Percentiles rank a stretch among this genome's conserved stretches.
Evolutionary conservation across 2,113 vertebrate species (phyloP).

Genomic region (Lepus timidus): DNA sequence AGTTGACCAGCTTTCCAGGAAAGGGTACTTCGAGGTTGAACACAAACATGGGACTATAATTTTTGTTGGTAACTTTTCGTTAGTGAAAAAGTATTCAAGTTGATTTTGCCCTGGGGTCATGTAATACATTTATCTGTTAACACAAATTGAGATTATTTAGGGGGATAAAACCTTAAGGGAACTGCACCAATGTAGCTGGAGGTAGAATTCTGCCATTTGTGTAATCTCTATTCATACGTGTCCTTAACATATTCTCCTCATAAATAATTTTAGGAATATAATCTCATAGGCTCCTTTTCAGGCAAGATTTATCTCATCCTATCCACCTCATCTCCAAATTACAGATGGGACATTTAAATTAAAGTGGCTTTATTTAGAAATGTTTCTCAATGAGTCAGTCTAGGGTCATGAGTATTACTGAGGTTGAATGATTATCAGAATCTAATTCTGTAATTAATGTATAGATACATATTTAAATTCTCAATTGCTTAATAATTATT

Average conservation of each 20-base stretch:
- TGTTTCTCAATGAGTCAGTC: not conserved
- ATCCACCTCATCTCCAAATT: not conserved
- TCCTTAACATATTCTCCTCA: not conserved
- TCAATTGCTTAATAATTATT: not conserved
- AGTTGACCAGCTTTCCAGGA: conserved; percentile 69
- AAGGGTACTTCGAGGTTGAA: conserved; percentile 66
- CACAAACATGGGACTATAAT: not conserved
- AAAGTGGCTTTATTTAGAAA: not conserved
- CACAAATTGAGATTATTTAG: not conserved
- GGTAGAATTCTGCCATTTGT: not conserved
- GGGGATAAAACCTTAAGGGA: not conserved
- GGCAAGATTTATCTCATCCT: not conserved
- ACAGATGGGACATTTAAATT: not conserved
- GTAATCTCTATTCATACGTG: not conserved
- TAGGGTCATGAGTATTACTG: not conserved
- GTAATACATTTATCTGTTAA: not conserved
- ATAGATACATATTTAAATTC: not conserved
- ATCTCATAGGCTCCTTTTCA: not conserved
- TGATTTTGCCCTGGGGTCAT: not conserved
- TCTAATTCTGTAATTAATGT: not conserved
- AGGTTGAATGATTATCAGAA: not conserved
- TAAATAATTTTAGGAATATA: not conserved
- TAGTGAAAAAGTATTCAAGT: conserved; percentile 41
- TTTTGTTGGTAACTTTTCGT: conserved; percentile 43
- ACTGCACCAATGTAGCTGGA: not conserved